Conservation (phyloP, 2,797 vertebrate genomes). For the Diplodus sargus region DNA sequence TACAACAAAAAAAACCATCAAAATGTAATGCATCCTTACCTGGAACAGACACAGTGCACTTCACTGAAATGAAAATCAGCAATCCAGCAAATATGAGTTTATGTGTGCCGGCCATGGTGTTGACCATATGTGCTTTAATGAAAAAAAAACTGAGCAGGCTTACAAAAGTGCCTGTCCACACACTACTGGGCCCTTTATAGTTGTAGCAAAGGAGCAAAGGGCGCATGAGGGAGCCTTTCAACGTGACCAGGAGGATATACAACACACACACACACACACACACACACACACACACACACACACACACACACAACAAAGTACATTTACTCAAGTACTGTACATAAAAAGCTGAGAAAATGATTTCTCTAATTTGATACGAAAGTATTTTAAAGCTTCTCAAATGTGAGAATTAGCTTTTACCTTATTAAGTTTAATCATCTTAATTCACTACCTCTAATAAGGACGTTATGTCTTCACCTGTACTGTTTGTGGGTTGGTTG, state of each 20-base stretch:
- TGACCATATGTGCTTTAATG: not conserved
- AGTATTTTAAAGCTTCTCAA: not conserved
- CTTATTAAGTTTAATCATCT: not conserved
- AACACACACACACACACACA: conserved; percentile 1
- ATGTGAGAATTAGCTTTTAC: not conserved
- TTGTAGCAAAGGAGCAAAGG: conserved; percentile 76
- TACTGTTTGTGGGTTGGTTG: too few relatives aligned
- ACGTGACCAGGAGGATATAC: not conserved
- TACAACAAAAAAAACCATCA: not conserved
- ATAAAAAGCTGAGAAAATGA: not conserved
- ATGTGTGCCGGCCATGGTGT: conserved; percentile 67
- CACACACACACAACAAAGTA: not conserved
- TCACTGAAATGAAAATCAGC: conserved; percentile 67
- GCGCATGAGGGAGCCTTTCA: conserved; percentile 34
- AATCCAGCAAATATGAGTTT: conserved; percentile 63
- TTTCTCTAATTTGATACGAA: not conserved
- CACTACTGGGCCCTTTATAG: conserved; percentile 42
- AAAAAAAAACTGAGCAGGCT: not conserved
- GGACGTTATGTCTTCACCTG: too few relatives aligned
- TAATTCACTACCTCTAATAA: too few relatives aligned
- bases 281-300: conserved; percentile 1
- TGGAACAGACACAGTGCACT: conserved; percentile 53
- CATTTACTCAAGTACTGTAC: not conserved
- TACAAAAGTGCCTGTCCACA: not conserved
- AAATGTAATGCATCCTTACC: conserved; percentile 72